Evolutionary conservation across 2,797 vertebrate genomes (phyloP), one percentile per base, ranked within the genome.

Genomic region (Rhynchonycteris naso): DNA sequence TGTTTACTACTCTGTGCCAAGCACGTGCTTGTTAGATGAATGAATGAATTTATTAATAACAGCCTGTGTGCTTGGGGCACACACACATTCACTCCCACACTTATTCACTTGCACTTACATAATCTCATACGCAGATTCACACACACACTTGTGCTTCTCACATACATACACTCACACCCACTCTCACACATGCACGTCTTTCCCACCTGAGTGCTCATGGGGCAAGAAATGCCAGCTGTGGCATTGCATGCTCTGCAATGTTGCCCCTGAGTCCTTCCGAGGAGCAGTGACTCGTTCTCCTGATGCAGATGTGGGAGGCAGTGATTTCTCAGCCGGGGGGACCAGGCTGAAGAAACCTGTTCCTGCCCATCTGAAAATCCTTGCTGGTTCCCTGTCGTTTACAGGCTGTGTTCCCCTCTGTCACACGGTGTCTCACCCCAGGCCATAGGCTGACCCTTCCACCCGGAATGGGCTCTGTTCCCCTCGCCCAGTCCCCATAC

Each of bases 1-100:
- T 16, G 26, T 8, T 52, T 58, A 13, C 18, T 1, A 0, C 56
- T 11, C 16, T 16, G 28, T 3, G 2, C 28, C 30, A 0, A 1
- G 59, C 28, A 8, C 2, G 1, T 9, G 19, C 24, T 8, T 58
- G 28, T 47, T 35, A 26, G 76, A 50, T 43, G 65, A n/a, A 5
- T 0, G 30, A 59, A 18, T 6, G 50, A 38, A 63, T 11, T 13
- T 13, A 54, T 54, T 7, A 54, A 54, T 54, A 26, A 21, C 13
- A 21, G 43, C 54, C 47, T 16, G 66, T 56, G 65, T 14, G 21
- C 22, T 1, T 10, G 16, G 38, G 63, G 43, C n/a, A 13, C 33
- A 35, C 5, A 1, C 13, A 9, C 82, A 35, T 63, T 19, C 35
- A 54, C 35, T 33, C 19, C 14, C 63, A 80, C 4, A 7, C 58